Evolutionary conservation across 23 tunicate species (phyloP).

Genomic region (Pegea sp.): DNA sequence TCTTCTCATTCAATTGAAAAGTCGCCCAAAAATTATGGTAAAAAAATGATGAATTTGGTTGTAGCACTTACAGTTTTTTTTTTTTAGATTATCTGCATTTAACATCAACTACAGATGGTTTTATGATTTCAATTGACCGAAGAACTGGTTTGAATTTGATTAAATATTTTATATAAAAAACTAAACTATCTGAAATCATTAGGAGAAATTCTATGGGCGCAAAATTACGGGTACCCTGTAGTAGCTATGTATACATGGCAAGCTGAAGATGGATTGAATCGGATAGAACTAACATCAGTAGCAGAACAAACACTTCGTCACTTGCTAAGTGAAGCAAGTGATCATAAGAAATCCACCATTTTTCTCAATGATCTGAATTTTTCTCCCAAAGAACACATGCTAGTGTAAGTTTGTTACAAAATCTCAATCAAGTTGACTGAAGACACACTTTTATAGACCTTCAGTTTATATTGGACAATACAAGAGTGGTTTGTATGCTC

Average conservation of each 20-base stretch:
- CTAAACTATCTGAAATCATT: not conserved
- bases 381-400: conserved; percentile 33
- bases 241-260: conserved; percentile 78
- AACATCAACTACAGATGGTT: conserved; percentile 81
- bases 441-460: conserved; percentile 28
- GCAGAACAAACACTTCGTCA: conserved; percentile 78
- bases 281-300: conserved; percentile 52
- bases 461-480: conserved; percentile 82
- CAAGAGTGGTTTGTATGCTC: conserved; percentile 47
- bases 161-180: no score
- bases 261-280: conserved; percentile 43
- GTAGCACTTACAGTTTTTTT: conserved; percentile 1
- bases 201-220: conserved; percentile 74
- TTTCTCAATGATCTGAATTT: conserved; percentile 28
- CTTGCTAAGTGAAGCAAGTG: conserved; percentile 49
- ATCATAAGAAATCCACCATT: conserved; percentile 20
- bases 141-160: no score
- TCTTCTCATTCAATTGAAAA: conserved; percentile 71
- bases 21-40: conserved; percentile 28
- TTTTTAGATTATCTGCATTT: conserved; percentile 22
- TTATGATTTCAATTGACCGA: conserved; percentile 50
- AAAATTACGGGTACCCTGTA: conserved; percentile 79
- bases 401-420: conserved; percentile 32
- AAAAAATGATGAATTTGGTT: conserved; percentile 3
- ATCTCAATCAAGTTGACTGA: no score